phyloP scores from a whole-genome alignment of 2,797 vertebrate genomes.

The Notolepis coatsorum region DNA sequence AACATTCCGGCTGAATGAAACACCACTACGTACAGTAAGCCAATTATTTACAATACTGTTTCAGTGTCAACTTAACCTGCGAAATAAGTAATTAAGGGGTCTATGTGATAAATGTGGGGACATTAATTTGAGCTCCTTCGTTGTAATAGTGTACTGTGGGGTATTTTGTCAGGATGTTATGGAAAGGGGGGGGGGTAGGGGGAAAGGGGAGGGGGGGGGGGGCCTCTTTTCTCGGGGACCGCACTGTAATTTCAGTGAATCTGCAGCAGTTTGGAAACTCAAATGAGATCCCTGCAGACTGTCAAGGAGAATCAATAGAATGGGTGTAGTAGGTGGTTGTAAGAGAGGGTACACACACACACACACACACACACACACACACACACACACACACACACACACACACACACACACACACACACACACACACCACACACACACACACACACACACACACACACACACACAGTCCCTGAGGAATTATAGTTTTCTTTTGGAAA shows the following conservation, averaged over 20 bases:
- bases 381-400: background rate
- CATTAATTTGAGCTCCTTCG: conserved; percentile 17
- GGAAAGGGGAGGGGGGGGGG: too few relatives aligned
- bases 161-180: conserved; percentile 33
- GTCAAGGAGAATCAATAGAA: conserved; percentile 45
- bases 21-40: conserved; percentile 44
- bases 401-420: conserved; percentile 7
- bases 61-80: conserved; percentile 43
- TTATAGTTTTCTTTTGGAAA: conserved; percentile 14
- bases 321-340: conserved; percentile 23
- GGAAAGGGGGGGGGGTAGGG: too few relatives aligned
- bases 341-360: conserved; percentile 10
- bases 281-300: conserved; percentile 57
- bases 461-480: conserved; percentile 9
- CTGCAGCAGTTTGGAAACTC: conserved; percentile 53
- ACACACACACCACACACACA: background rate
- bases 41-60: conserved; percentile 52
- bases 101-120: conserved; percentile 15
- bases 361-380: background rate
- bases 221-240: conserved; percentile 50
- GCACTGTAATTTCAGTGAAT: conserved; percentile 53
- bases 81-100: conserved; percentile 39
- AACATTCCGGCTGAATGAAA: conserved; percentile 56
- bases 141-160: conserved; percentile 11
- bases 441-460: background rate